These are phyloP conservation scores for Eurystomus gularis DNA, from an alignment of 2,113 vertebrate species.

Conservation along the genomic window DNA sequence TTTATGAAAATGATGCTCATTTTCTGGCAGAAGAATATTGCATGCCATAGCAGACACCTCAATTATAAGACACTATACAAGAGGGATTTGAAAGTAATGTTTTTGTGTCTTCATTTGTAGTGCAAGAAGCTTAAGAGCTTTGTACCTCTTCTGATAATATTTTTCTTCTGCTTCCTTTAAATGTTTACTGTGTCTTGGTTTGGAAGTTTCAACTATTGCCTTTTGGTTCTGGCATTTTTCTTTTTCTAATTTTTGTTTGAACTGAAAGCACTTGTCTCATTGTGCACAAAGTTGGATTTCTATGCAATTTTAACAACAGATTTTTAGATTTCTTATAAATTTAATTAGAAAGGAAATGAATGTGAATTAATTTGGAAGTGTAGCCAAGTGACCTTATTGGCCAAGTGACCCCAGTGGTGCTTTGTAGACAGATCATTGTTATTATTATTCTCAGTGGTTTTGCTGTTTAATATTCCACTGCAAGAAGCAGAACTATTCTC, in stretches of 20 bases:
- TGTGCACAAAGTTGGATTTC: neutral
- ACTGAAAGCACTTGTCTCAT: neutral
- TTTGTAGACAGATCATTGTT: neutral
- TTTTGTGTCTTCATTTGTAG: neutral
- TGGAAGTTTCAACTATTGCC: neutral
- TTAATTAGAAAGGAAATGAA: neutral
- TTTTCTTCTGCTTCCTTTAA: neutral
- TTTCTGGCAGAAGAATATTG: neutral
- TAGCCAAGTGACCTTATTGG: neutral
- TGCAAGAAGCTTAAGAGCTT: slow-evolving; percentile 27
- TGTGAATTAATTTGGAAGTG: neutral
- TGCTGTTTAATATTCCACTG: neutral
- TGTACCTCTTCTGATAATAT: slow-evolving; percentile 2
- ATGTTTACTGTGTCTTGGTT: neutral
- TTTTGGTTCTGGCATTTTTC: neutral
- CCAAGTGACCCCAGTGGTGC: neutral
- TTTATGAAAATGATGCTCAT: neutral
- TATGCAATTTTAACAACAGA: neutral
- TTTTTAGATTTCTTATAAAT: neutral
- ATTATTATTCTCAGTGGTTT: neutral
- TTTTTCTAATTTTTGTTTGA: slow-evolving; percentile 2
- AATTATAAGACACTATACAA: neutral
- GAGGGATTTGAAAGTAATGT: neutral
- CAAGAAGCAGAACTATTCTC: neutral
- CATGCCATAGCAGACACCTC: neutral